Evolutionary conservation across 2,113 vertebrate genomes (phyloP).

Genomic region (Chaetops frenatus): DNA sequence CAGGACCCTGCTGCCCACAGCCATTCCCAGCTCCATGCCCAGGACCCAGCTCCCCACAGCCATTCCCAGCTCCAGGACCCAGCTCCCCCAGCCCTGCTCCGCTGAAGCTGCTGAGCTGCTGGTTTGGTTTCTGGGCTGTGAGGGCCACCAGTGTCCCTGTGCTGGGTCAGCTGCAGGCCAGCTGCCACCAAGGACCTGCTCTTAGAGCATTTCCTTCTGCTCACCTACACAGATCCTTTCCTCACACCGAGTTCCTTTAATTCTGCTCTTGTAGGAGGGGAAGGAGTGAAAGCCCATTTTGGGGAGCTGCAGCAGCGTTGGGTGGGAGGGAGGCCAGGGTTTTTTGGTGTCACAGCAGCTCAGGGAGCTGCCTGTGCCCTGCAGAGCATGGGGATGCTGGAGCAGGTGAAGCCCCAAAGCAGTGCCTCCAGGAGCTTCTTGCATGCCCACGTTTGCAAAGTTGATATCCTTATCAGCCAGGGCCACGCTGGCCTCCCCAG

Average conservation of each 20-base stretch:
- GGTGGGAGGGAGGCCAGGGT: fast-evolving
- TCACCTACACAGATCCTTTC: not conserved
- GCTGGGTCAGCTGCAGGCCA: not conserved
- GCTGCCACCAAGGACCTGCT: not conserved
- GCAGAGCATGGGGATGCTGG: fast-evolving
- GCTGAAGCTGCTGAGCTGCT: not conserved
- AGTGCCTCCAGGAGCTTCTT: not conserved
- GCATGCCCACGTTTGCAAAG: not conserved
- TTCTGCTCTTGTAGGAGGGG: not conserved
- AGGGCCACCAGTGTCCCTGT: not conserved
- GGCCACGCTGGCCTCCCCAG: not conserved
- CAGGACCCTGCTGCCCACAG: not conserved
- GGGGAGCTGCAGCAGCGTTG: not conserved
- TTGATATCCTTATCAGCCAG: not conserved
- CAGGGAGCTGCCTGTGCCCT: not conserved
- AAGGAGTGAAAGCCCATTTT: not conserved
- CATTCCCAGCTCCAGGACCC: not conserved
- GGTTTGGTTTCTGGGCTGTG: not conserved
- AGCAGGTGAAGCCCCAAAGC: not conserved
- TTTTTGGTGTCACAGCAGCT: fast-evolving
- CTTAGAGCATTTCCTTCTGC: fast-evolving
- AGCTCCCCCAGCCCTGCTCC: too few relatives aligned
- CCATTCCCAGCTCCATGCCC: not conserved
- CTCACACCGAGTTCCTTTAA: fast-evolving
- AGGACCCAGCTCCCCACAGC: not conserved